These are phyloP conservation scores for Otus sunia DNA, from an alignment of 2,113 vertebrate genomes.

Conservation along the genomic window DNA sequence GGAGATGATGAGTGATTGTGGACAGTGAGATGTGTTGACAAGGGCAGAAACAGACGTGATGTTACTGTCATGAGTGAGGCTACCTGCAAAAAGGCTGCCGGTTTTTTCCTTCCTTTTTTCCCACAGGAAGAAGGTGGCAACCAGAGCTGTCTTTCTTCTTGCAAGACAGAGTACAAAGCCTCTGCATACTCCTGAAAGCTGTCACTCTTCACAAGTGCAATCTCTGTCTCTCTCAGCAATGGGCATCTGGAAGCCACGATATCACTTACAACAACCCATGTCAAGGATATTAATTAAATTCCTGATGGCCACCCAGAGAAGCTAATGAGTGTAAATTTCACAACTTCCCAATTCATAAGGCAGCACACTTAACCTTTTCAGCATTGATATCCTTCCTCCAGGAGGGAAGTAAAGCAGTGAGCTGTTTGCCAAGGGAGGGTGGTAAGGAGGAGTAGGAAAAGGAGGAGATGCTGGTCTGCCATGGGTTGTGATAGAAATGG, in stretches of 20 bases:
- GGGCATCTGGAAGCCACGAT: constrained; percentile 47
- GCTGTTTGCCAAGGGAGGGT: neutral
- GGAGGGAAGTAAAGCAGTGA: neutral
- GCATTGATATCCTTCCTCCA: neutral
- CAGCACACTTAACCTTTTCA: constrained; percentile 18
- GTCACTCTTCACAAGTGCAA: constrained; percentile 46
- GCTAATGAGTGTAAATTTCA: constrained; percentile 46
- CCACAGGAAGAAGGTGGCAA: constrained; percentile 66
- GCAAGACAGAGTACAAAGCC: constrained; percentile 60
- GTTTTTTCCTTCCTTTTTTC: constrained; percentile 52
- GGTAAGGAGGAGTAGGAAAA: neutral
- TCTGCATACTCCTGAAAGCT: constrained; percentile 31
- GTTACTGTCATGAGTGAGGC: constrained; percentile 76
- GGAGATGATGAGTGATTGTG: constrained; percentile 91
- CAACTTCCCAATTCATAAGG: constrained; percentile 39
- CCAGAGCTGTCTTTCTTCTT: constrained; percentile 54
- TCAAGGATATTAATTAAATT: constrained; percentile 48
- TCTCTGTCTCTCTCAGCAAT: constrained; percentile 54
- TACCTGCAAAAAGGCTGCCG: constrained; percentile 58
- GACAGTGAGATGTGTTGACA: constrained; percentile 87
- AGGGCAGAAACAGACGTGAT: constrained; percentile 86
- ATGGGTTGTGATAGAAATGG: neutral
- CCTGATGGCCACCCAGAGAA: constrained; percentile 48
- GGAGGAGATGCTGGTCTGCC: neutral
- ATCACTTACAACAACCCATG: constrained; percentile 8